Evolutionary conservation across 2,888 invertebrate species (phyloP), one percentile per base, ranked within the genome.

Genomic region (Epinotia nisella): DNA sequence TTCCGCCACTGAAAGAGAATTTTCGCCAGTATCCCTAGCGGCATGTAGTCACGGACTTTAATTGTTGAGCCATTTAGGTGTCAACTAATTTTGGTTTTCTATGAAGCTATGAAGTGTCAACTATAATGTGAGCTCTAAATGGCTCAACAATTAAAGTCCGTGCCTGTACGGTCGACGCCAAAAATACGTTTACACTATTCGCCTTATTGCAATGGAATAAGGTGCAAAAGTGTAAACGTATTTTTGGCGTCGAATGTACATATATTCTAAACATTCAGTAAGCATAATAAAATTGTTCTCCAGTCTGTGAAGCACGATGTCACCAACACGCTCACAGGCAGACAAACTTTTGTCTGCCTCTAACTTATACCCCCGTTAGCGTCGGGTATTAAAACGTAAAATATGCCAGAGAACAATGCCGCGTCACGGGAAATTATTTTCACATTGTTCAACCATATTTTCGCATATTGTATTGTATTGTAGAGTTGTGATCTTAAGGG

Each of bases 401-500:
- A 58, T 58, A 58, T 58, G 4, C 29, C 29, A 24, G 56, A 58
- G 56, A 58, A 58, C 56, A 58, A 58, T 29, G 15, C 17, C n/a
- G n/a, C 15, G 49, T 49, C 49, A n/a, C 15, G n/a, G 49, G 1
- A 49, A 49, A 15, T 58, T 58, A 58, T 24, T 58, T 58, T n/a
- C 29, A 29, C 29, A 29, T 29, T 24, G 56, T 56, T 24, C 24
- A 5, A 24, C 45, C 15, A 4, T 45, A 45, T 45, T 45, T 13
- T 45, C 45, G 56, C 56, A 56, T 15, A 56, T 29, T 29, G 29
- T 58, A 15, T 24, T 24, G 56, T 56, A n/a, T 29, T 5, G 15
- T 29, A 9, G 5, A 58, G 29, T 5, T 49, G 49, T 49, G 49
- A 49, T 49, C n/a, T 49, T 49, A 49, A 49, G 13, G 24, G 24